Evolutionary conservation across 2,797 vertebrate genomes (phyloP), one percentile per base, ranked within the genome.

Genomic region (Helostoma temminkii): DNA sequence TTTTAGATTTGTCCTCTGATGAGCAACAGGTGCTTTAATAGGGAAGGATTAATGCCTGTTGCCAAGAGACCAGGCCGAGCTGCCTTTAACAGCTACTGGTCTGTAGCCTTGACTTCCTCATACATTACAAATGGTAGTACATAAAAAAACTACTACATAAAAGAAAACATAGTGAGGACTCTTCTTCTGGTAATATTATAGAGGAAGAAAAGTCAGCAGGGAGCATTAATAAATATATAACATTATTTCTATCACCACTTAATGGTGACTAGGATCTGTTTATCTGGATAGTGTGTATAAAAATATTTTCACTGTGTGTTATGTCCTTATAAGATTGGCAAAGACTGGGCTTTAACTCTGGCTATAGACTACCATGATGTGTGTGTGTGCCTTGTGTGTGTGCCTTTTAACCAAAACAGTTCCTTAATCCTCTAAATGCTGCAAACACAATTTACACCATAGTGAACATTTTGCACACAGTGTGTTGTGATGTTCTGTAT

Each of bases 1-100:
- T 74, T 80, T 74, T 16, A 67, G 39, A 76, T 76, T 6, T n/a
- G 5, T 46, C 9, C 10, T 81, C 62, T 66, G 56, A 84, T 66
- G 74, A 75, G 55, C 47, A 69, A 9, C 50, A 42, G 14, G 39
- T 49, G 56, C 18, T 58, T n/a, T n/a, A n/a, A n/a, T n/a, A 59
- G 64, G 64, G 36, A 59, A 26, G 1, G 9, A 58, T 21, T 32
- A 32, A 58, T 60, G 34, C 34, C 43, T 2, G 37, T 46, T 78
- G 47, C 22, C n/a, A 41, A 30, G 39, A 58, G 12, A 62, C 15
- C 41, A 39, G 68, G 58, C 9, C 49, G n/a, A 22, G 43, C 39
- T 66, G 48, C 36, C 28, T 54, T 32, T 15, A 73, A 54, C 49
- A 64, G 9, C 45, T n/a, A 36, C n/a, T n/a, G n/a, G 22, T 34